Base-by-base conservation (phyloP, 2,888 invertebrate genomes). In the Craniophora ligustri region DNA sequence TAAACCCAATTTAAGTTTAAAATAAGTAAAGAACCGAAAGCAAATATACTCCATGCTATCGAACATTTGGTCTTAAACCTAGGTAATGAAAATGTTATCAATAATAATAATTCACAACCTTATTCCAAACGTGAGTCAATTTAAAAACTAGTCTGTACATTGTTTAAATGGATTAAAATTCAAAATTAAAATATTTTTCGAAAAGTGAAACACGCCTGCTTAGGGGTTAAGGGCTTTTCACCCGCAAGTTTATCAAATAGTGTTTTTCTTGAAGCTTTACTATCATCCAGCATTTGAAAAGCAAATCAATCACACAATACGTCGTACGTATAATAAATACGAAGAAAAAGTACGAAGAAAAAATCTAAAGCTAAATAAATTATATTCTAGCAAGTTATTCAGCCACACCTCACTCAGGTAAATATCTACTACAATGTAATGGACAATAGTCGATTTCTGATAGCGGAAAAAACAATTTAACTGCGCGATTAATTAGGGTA, bases 381-480 rank as follows among this genome's bases (percentile, higher is more conserved):
- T 23, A 23, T 10, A 23, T n/a, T 26, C n/a, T 5, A 26, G 26
- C 26, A 10, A 26, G 2, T 23, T 23, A 23, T 23, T 10, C 23
- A 23, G 23, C 23, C 19, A 19, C 0, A 23, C 10, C 23, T 23
- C 10, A 31, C 14, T 6, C 6, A 15, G 8, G 14, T 14, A 32
- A 30, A 26, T 26, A 26, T n/a, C 3, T 26, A 26, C 26, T 3
- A 53, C 2, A 41, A 13, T 5, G 38, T n/a, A 15, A 28, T 32
- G 11, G n/a, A 15, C 10, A 49, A 19, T n/a, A n/a, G n/a, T n/a
- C n/a, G 41, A 35, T 36, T 18, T 26, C 19, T 23, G 50, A 45
- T 26, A 23, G 31, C 63, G 38, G 63, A 42, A 54, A 62, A 62
- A 5, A 13, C 8, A 32, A 41, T 10, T 10, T 34, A 41, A 26